Evolutionary conservation across 2,797 vertebrate species (phyloP), one percentile per base, ranked within the genome.

Genomic region (Australoheros facetus): DNA sequence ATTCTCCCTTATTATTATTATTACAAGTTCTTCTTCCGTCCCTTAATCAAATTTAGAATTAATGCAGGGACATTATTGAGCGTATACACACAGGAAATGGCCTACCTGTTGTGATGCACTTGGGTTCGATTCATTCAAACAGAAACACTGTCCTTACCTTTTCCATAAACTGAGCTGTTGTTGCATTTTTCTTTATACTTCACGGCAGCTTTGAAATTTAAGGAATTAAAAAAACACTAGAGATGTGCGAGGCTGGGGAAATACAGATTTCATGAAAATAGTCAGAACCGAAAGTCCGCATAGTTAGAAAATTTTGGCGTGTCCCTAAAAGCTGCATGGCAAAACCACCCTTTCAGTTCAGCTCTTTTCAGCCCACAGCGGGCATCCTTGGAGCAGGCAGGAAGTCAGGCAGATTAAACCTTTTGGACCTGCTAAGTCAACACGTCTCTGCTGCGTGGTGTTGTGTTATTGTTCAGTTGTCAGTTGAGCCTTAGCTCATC

Each of bases 391-490:
- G 81, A 87, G 85, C 93, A 90, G 19, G 82, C 93, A 95, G 95
- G 94, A 95, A 93, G 91, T 85, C 83, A 90, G 85, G 83, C 89
- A 92, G 93, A 95, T 94, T 92, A 95, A 93, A 88, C 73, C 87
- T 91, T 89, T 92, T 79, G 86, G 88, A 90, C 85, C 82, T 79
- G 89, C 89, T 95, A 94, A 92, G 86, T 95, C 92, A 95, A 94
- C 95, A 94, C 71, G 92, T 94, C 91, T 93, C 86, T 90, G 84
- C 84, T 88, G 79, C 58, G 81, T 77, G 69, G 23, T 74, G 90
- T 84, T 85, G 82, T 78, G 87, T 93, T 92, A 92, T 95, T 96
- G 94, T 95, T 94, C 88, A 51, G 88, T 89, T 94, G 93, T 94
- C 92, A 93, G 91, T 87, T 48, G 70, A 91, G 93, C 88, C 87